Percentiles rank a stretch among this genome's conserved stretches.
These are phyloP conservation scores for Orbicella faveolata DNA, from an alignment of 64 coral and sea anemone genomes.

Conservation along the genomic window DNA sequence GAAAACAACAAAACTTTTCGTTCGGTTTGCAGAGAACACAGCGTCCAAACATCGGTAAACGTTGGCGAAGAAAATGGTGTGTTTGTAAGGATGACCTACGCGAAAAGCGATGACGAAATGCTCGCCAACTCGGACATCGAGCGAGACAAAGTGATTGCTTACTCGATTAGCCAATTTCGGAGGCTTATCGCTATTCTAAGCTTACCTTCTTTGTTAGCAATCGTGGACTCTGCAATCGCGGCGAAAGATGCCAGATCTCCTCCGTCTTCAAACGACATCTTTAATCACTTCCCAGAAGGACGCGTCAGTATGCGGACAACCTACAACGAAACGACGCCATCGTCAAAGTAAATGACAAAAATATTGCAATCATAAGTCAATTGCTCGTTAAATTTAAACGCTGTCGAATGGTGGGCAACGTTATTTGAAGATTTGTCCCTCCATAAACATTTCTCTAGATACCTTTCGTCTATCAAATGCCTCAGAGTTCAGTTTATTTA, in stretches of 20 bases:
- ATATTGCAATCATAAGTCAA: neutral
- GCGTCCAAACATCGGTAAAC: neutral
- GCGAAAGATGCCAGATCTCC: constrained; percentile 88
- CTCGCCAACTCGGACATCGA: neutral
- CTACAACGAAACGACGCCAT: constrained; percentile 39
- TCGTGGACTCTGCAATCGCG: constrained; percentile 84
- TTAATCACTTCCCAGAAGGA: constrained; percentile 25
- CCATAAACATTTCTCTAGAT: neutral
- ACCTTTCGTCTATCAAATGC: constrained; percentile 14
- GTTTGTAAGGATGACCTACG: constrained; percentile 7
- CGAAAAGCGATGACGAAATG: constrained; percentile 3
- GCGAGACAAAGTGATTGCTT: constrained; percentile 6
- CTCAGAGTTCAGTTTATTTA: constrained; percentile 27
- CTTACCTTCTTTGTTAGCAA: constrained; percentile 86
- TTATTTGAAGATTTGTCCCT: neutral
- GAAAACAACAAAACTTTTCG: constrained; percentile 66
- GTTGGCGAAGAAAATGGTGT: neutral
- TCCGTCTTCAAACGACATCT: constrained; percentile 88
- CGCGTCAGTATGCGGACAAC: neutral
- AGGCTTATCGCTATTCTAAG: neutral
- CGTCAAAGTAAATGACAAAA: neutral
- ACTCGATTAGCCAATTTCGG: neutral
- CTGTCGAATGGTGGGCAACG: neutral
- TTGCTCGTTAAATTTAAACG: neutral
- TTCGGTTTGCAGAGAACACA: constrained; percentile 13